Evolutionary conservation across 1,140 invertebrate species (phyloP).

Genomic region (Helicorthomorpha holstii): DNA sequence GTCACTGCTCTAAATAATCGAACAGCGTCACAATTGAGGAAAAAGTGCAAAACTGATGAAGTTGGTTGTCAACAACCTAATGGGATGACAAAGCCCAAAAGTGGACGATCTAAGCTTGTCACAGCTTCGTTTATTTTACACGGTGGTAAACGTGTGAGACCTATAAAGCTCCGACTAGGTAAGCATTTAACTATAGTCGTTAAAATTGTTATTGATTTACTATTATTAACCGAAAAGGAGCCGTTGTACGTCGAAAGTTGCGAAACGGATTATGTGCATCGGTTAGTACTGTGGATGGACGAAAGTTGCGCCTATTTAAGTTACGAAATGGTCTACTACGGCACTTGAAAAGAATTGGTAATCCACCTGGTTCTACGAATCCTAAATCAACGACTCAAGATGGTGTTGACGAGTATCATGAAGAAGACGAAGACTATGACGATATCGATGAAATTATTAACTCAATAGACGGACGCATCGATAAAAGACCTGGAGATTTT

Average conservation of each 20-base stretch:
- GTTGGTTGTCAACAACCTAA: neutral
- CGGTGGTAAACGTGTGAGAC: neutral
- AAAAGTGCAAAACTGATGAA: neutral
- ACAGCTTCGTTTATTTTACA: neutral
- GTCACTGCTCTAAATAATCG: neutral
- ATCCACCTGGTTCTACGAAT: neutral
- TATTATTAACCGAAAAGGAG: neutral
- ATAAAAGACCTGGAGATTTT: constrained; percentile 12
- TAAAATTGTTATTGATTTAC: neutral
- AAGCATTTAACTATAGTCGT: neutral
- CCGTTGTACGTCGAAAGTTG: neutral
- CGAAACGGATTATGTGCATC: neutral
- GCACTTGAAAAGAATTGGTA: neutral
- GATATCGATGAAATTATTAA: neutral
- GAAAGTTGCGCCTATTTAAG: neutral
- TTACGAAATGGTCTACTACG: neutral
- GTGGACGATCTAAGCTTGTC: too few species aligned
- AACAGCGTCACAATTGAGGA: neutral
- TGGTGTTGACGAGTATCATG: constrained; percentile 1
- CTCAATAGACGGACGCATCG: constrained; percentile 10
- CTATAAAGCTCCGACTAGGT: neutral
- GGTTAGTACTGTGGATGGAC: neutral
- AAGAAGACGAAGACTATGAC: neutral
- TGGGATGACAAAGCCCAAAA: too few species aligned
- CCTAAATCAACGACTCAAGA: constrained; percentile 9